Percentiles rank a stretch among this genome's conserved stretches.
Conservation (phyloP, 1,140 invertebrate species). For the Orius laevigatus region DNA sequence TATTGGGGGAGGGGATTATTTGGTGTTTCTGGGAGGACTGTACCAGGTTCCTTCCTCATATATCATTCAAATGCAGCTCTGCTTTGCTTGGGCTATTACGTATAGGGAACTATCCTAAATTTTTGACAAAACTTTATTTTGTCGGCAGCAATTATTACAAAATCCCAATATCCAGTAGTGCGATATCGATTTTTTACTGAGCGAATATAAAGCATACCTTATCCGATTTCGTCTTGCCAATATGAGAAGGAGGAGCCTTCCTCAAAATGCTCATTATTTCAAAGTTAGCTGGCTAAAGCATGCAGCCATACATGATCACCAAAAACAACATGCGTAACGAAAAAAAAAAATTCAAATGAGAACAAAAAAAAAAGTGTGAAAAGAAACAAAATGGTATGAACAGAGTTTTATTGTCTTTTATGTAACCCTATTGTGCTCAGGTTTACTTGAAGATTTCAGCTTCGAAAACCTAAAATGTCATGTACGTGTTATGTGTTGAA, state of each 20-base stretch:
- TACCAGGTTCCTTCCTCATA: too few relatives aligned
- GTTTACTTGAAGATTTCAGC: slow-evolving; percentile 8
- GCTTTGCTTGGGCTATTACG: too few relatives aligned
- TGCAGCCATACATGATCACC: slow-evolving; percentile 36
- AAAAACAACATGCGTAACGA: slow-evolving; percentile 22
- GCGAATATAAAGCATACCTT: slow-evolving; percentile 44
- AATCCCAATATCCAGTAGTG: too few relatives aligned
- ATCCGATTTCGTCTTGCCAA: slow-evolving; percentile 67
- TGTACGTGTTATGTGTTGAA: neutral
- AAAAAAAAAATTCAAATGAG: slow-evolving; percentile 13
- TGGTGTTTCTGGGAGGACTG: too few relatives aligned
- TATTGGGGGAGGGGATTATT: too few relatives aligned
- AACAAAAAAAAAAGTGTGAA: slow-evolving; percentile 13
- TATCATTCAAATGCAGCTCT: too few relatives aligned
- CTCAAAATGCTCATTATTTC: slow-evolving; percentile 56
- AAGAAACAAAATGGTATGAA: slow-evolving; percentile 6
- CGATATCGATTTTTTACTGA: too few relatives aligned
- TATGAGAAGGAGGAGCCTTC: slow-evolving; percentile 64
- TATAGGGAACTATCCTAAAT: neutral
- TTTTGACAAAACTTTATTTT: neutral
- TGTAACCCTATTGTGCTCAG: neutral
- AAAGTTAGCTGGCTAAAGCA: slow-evolving; percentile 49
- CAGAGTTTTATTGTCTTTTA: neutral
- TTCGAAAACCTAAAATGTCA: slow-evolving; percentile 5
- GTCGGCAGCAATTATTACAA: too few relatives aligned